Conservation (phyloP, 2,797 vertebrate species). For the Rhynchonycteris naso region DNA sequence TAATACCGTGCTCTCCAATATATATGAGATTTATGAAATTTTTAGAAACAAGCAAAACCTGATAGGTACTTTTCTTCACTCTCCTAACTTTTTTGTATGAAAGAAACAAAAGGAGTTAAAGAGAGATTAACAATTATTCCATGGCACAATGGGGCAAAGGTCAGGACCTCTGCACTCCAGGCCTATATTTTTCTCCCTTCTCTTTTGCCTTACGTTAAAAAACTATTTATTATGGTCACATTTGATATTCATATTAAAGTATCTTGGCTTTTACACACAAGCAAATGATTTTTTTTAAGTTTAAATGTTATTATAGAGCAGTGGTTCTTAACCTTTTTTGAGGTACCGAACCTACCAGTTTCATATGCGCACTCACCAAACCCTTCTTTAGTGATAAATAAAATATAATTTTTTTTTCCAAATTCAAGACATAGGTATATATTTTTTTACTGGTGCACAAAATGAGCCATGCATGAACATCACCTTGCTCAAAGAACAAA, state of each 20-base stretch:
- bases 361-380: no score
- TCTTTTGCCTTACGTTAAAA: not conserved
- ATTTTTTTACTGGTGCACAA: no score
- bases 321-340: no score
- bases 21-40: not conserved
- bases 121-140: not conserved
- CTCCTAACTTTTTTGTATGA: not conserved
- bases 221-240: not conserved
- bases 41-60: not conserved
- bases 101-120: not conserved
- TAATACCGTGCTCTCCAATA: not conserved
- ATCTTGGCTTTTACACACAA: conserved; percentile 14
- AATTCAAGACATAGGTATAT: no score
- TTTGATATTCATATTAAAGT: not conserved
- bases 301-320: conserved; percentile 20
- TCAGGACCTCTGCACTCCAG: not conserved
- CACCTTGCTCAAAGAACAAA: no score
- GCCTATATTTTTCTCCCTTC: not conserved
- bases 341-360: no score
- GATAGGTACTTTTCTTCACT: not conserved
- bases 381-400: no score
- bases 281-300: not conserved
- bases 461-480: no score
- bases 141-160: not conserved
- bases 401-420: no score